Base-by-base conservation (phyloP, 2,888 invertebrate genomes). In the Lepidochitona cinerea region DNA sequence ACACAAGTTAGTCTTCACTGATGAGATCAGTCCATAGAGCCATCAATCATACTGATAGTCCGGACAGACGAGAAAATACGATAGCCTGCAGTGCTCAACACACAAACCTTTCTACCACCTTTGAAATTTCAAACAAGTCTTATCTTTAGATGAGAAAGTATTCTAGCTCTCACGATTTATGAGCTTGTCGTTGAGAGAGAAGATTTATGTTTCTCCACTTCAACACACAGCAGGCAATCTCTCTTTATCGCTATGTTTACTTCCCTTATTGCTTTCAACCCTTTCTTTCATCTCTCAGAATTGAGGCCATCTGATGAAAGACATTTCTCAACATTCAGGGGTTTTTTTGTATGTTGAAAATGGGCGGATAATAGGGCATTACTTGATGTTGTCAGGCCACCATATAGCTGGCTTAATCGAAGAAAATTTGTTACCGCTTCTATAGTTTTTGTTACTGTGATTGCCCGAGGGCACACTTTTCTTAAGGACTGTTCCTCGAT, bases 61-160 rank as follows among this genome's bases (percentile, higher is more conserved):
- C n/a, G n/a, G n/a, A n/a, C n/a, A n/a, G n/a, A n/a, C n/a, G n/a
- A n/a, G n/a, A n/a, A 41, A 18, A 9, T 18, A 12, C 18, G 9
- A 12, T 12, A 41, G 41, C 18, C 9, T 18, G 41, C 41, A 9
- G 41, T 41, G 9, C 41, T 12, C 41, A 12, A 12, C 9, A 18
- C 41, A 12, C 23, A 29, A 23, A 59, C 32, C 59, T 2, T 29
- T 32, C 32, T 23, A 29, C 29, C 59, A 59, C 59, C 59, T 59
- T 59, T 59, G 59, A 59, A 59, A 59, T 59, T 59, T 49, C 29
- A 59, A 59, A 18, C 59, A 59, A 23, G 29, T 32, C 59, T 59
- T 59, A 59, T 59, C 59, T 59, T 49, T 29, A 59, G 32, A 59
- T 59, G 59, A 59, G 59, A 59, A 59, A 59, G 12, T 59, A 59